phyloP scores from a whole-genome alignment of 1,140 invertebrate species.

The Frieseomelitta varia region DNA sequence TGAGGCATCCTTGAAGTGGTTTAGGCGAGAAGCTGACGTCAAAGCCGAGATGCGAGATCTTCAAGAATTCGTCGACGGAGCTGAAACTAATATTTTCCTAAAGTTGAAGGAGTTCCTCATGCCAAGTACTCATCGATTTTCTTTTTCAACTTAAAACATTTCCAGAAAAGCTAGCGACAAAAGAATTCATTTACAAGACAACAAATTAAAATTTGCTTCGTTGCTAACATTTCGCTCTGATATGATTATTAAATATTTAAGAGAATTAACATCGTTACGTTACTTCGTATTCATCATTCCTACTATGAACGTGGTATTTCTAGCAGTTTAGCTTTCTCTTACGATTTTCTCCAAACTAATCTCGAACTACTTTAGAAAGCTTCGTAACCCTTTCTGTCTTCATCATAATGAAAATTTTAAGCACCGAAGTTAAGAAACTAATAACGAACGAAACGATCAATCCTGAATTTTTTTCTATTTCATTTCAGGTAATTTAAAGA shows the following conservation, averaged over 20 bases:
- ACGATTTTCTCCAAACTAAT: background rate
- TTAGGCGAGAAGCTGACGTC: slow-evolving; percentile 70
- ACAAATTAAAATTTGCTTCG: background rate
- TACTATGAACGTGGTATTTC: background rate
- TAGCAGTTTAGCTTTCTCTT: background rate
- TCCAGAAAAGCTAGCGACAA: background rate
- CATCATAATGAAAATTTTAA: slow-evolving; percentile 9
- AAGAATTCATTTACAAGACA: background rate
- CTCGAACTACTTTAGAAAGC: slow-evolving; percentile 1
- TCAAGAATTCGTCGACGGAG: slow-evolving; percentile 72
- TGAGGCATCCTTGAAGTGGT: slow-evolving; percentile 77
- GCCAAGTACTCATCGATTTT: slow-evolving; percentile 61
- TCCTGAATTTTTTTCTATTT: background rate
- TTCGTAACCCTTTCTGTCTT: background rate
- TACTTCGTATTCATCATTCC: background rate
- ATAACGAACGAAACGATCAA: background rate
- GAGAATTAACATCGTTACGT: background rate
- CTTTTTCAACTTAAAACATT: background rate
- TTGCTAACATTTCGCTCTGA: background rate
- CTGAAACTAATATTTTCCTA: slow-evolving; percentile 62
- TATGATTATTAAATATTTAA: background rate
- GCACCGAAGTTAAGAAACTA: slow-evolving; percentile 1
- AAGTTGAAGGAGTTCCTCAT: slow-evolving; percentile 69
- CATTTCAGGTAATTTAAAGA: slow-evolving; percentile 69
- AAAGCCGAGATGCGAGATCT: slow-evolving; percentile 75